A percentile compares a stretch with the other conserved stretches of the same genome.
phyloP scores from a whole-genome alignment of 1,140 invertebrate species.

The Gerris buenoi region DNA sequence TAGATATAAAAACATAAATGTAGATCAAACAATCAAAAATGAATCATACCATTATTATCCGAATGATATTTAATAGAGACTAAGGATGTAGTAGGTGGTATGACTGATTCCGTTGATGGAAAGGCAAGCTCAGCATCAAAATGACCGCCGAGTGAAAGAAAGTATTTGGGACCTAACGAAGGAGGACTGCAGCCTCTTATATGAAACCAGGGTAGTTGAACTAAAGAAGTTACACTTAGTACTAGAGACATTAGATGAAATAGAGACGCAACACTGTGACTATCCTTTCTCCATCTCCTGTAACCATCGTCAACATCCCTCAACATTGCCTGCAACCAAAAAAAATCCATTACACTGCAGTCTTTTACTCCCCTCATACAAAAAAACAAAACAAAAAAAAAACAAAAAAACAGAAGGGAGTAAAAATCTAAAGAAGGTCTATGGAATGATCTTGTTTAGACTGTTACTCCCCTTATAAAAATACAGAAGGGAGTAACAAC shows the following conservation, averaged over 20 bases:
- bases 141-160: neutral
- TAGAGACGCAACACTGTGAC: neutral
- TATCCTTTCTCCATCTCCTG: neutral
- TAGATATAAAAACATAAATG: too few species aligned
- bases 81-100: neutral
- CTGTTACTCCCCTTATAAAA: too few species aligned
- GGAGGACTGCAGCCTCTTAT: neutral
- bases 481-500: too few species aligned
- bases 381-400: too few species aligned
- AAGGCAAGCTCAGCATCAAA: neutral
- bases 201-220: neutral
- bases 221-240: neutral
- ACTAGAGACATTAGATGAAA: neutral
- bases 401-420: too few species aligned
- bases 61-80: neutral
- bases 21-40: too few species aligned
- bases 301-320: neutral
- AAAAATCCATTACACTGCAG: too few species aligned
- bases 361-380: too few species aligned
- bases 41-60: neutral
- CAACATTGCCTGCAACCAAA: too few species aligned
- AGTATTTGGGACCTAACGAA: neutral
- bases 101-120: neutral
- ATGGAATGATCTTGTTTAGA: too few species aligned
- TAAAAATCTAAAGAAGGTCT: too few species aligned